Evolutionary conservation across 2,888 invertebrate genomes (phyloP), one percentile per base, ranked within the genome.

Genomic region (Pristionchus entomophagus): DNA sequence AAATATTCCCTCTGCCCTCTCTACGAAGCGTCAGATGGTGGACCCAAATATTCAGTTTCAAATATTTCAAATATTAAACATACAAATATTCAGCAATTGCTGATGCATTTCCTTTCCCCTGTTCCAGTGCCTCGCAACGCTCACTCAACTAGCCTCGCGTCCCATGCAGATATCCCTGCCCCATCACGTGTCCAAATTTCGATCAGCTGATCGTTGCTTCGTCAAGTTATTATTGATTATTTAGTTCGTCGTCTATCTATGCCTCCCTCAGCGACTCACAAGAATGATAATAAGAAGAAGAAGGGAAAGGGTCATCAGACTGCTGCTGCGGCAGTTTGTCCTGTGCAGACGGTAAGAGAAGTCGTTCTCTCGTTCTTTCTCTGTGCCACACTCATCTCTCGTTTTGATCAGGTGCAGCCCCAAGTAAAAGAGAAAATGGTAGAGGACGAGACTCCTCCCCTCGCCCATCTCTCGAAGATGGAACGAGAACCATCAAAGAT

Each of bases 331-430:
- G 59, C 83, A 19, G 83, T 83, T 41, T 62, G 41, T 45, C 83
- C 83, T 26, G 62, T 83, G 32, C 83, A 83, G 83, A 83, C 83
- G 41, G 83, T 83, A 62, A 83, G 83, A 83, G 59, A 29, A 5
- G 38, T 45, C 83, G 32, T 45, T 45, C 45, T 83, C 35, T n/a
- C n/a, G n/a, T n/a, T n/a, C n/a, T 26, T 62, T 45, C 62, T 32
- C 29, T 53, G 51, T 73, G n/a, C n/a, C 45, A 32, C 17, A 56
- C n/a, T 56, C 56, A 10, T 56, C 81, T 56, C 81, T 81, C 78
- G 78, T 78, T 78, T 78, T 56, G 81, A 56, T 83, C 83, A 83
- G 83, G 83, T 83, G 62, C 83, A 83, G 62, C 83, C 83, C 29
- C 83, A 83, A 83, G 62, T 62, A 29, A 41, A 83, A 45, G 62